phyloP scores from a whole-genome alignment of 2,888 invertebrate genomes.

The Tanypteryx hageni region DNA sequence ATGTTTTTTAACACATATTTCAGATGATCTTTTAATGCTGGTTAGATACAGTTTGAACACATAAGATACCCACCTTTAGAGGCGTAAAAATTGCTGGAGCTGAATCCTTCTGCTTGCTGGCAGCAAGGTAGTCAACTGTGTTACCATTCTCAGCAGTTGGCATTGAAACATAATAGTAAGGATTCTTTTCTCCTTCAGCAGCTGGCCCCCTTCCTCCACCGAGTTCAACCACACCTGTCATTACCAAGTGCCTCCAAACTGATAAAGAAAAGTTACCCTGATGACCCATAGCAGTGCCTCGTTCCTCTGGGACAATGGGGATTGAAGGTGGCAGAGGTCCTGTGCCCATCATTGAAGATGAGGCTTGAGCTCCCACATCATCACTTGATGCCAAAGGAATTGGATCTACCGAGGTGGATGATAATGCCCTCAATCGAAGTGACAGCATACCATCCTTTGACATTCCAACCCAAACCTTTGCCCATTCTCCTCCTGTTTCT shows the following conservation, averaged over 20 bases:
- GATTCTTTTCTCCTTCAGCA: slow-evolving; percentile 66
- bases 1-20: too few species aligned
- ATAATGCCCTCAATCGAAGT: slow-evolving; percentile 13
- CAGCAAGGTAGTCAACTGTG: slow-evolving; percentile 40
- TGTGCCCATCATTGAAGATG: slow-evolving; percentile 42
- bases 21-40: too few species aligned
- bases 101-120: not conserved
- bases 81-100: not conserved
- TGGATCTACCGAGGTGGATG: not conserved
- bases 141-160: slow-evolving; percentile 39
- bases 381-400: slow-evolving; percentile 3
- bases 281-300: not conserved
- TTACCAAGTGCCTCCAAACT: slow-evolving; percentile 37
- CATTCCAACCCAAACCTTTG: slow-evolving; percentile 41
- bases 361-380: slow-evolving; percentile 36
- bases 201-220: slow-evolving; percentile 64
- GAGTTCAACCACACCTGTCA: slow-evolving; percentile 32
- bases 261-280: slow-evolving; percentile 44
- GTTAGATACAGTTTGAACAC: too few species aligned
- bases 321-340: slow-evolving; percentile 18
- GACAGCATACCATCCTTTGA: slow-evolving; percentile 26
- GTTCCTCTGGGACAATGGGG: slow-evolving; percentile 27
- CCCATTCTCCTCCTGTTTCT: slow-evolving; percentile 38
- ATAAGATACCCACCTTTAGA: not conserved
- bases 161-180: slow-evolving; percentile 43